A percentile compares a stretch with the other conserved stretches of the same genome.
Evolutionary conservation across 2,888 invertebrate genomes (phyloP).

Genomic region (Acleris holmiana): DNA sequence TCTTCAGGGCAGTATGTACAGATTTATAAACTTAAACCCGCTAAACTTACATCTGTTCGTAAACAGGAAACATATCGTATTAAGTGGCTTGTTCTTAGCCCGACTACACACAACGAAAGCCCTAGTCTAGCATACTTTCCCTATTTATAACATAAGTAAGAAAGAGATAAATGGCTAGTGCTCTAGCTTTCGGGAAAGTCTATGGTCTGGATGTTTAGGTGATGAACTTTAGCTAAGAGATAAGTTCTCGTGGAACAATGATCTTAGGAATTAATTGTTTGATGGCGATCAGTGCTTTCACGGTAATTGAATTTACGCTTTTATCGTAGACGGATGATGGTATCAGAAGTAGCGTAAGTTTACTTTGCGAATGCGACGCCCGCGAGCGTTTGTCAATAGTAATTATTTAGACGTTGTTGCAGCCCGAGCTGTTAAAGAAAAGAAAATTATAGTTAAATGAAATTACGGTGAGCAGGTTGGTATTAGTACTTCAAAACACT

Average conservation of each 20-base stretch:
- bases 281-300: slow-evolving; percentile 29
- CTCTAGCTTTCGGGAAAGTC: slow-evolving; percentile 29
- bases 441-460: no score
- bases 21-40: background rate
- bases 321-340: background rate
- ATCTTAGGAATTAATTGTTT: slow-evolving; percentile 33
- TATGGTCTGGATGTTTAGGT: slow-evolving; percentile 28
- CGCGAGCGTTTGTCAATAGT: no score
- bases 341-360: background rate
- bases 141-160: slow-evolving; percentile 3
- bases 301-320: slow-evolving; percentile 20
- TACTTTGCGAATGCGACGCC: background rate
- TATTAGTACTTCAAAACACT: no score
- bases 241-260: slow-evolving; percentile 31
- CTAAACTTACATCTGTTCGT: background rate
- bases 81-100: background rate
- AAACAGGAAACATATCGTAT: background rate
- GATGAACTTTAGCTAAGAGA: slow-evolving; percentile 34
- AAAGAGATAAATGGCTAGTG: background rate
- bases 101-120: background rate
- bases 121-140: background rate
- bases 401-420: no score
- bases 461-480: background rate
- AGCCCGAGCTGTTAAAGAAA: background rate
- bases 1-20: no score